Evolutionary conservation across 2,888 invertebrate species (phyloP).

Genomic region (Dysmachus trigonus): DNA sequence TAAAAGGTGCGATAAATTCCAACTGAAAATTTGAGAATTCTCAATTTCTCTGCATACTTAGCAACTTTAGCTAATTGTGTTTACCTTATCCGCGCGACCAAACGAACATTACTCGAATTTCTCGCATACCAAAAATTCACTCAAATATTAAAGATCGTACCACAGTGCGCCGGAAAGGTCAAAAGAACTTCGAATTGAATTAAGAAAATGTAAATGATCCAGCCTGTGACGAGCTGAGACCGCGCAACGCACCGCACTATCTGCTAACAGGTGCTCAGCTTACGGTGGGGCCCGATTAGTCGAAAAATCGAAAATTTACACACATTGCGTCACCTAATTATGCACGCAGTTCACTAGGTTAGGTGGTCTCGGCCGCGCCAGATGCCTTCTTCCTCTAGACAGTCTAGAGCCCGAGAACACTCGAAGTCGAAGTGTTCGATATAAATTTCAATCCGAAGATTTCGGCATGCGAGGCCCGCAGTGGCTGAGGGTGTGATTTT

Average conservation of each 20-base stretch:
- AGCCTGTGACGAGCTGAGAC: neutral
- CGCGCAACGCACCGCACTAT: neutral
- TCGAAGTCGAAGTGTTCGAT: neutral
- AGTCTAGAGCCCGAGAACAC: neutral
- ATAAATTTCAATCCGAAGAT: neutral
- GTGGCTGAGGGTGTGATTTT: neutral
- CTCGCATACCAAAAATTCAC: neutral
- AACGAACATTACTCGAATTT: neutral
- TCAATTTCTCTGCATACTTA: neutral
- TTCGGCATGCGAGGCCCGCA: neutral
- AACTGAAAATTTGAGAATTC: neutral
- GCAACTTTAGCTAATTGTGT: neutral
- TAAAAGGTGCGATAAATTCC: neutral
- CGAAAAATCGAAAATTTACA: constrained; percentile 23
- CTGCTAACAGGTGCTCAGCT: constrained; percentile 4
- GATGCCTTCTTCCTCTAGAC: neutral
- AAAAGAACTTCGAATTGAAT: neutral
- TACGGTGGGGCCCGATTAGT: neutral
- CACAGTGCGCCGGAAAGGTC: neutral
- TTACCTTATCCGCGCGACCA: neutral
- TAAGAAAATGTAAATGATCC: neutral
- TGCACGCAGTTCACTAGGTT: constrained; percentile 10
- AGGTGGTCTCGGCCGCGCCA: neutral
- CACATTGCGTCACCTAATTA: constrained; percentile 39
- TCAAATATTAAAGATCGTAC: neutral